Evolutionary conservation across 1,140 invertebrate species (phyloP).

Genomic region (Drosophila pseudoananassae): DNA sequence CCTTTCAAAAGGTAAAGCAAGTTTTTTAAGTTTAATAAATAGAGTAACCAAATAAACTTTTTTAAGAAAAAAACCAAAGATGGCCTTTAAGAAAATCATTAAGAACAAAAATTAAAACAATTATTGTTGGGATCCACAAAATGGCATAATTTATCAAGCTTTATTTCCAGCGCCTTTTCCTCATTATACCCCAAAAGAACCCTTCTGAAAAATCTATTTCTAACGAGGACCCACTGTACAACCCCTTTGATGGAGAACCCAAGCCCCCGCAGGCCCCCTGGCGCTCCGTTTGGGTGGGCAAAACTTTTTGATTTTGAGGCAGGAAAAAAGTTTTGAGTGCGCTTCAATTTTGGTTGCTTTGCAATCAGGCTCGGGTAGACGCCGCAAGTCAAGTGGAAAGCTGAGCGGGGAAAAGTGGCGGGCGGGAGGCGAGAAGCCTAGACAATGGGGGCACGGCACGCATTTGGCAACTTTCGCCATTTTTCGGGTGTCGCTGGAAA

Average conservation of each 20-base stretch:
- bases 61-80: background rate
- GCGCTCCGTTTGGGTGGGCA: constrained; percentile 28
- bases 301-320: constrained; percentile 77
- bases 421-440: constrained; percentile 21
- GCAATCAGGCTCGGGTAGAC: constrained; percentile 70
- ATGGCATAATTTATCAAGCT: background rate
- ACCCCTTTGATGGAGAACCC: constrained; percentile 6
- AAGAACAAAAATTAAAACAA: background rate
- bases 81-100: background rate
- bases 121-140: background rate
- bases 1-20: background rate
- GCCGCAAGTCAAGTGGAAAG: constrained; percentile 77
- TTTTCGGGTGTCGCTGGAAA: constrained; percentile 37
- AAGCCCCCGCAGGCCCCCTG: background rate
- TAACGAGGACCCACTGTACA: constrained; percentile 12
- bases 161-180: background rate
- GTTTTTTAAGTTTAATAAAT: background rate
- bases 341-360: constrained; percentile 78
- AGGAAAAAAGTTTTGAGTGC: constrained; percentile 69
- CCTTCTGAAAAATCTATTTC: background rate
- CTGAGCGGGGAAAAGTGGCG: constrained; percentile 10
- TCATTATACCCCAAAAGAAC: background rate
- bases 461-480: constrained; percentile 67
- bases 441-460: constrained; percentile 72
- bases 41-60: background rate